These are phyloP conservation scores for Xylocampa areola DNA, from an alignment of 2,888 invertebrate species.

Conservation along the genomic window DNA sequence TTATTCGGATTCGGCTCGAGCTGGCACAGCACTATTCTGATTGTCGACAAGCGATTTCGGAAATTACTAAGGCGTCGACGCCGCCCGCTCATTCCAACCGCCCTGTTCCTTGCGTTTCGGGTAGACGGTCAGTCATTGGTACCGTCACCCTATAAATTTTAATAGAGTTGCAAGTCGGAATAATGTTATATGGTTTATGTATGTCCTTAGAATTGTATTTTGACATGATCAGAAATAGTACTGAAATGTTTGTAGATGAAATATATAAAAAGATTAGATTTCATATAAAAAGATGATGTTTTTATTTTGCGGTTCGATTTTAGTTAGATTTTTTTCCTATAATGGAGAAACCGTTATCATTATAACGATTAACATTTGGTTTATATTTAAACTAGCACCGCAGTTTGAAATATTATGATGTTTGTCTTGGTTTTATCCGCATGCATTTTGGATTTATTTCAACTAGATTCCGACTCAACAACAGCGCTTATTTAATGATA, in stretches of 20 bases:
- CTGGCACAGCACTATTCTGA: slow-evolving; percentile 83
- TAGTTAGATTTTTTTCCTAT: neutral
- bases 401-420: no score
- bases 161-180: slow-evolving; percentile 52
- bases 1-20: slow-evolving; percentile 81
- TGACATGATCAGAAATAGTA: slow-evolving; percentile 9
- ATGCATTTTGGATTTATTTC: no score
- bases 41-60: slow-evolving; percentile 88
- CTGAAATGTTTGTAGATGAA: no score
- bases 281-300: no score
- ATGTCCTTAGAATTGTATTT: slow-evolving; percentile 30
- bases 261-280: no score
- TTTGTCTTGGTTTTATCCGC: no score
- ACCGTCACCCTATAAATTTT: slow-evolving; percentile 73
- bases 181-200: slow-evolving; percentile 42
- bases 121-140: slow-evolving; percentile 77
- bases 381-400: no score
- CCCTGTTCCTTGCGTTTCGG: slow-evolving; percentile 75
- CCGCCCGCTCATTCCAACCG: slow-evolving; percentile 66
- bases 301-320: neutral
- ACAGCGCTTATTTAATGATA: no score
- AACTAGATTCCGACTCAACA: no score
- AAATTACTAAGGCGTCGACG: slow-evolving; percentile 87
- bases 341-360: no score
- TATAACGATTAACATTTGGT: no score